Evolutionary conservation across 64 coral and sea anemone genomes (phyloP).

Genomic region (Acropora yongei): DNA sequence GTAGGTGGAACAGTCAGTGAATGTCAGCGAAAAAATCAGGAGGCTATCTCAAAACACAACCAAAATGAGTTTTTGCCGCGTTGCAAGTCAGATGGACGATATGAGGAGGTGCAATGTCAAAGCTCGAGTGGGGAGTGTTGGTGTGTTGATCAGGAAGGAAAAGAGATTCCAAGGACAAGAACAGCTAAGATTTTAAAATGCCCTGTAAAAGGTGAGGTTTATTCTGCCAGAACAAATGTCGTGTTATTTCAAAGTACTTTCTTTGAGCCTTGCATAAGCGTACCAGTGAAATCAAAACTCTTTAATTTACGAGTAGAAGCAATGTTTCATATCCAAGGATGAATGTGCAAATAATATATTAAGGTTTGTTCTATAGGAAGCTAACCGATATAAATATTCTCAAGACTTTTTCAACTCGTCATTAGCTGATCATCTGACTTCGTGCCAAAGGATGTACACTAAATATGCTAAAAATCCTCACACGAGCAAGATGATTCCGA

Average conservation of each 20-base stretch:
- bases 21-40: slow-evolving; percentile 50
- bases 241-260: neutral
- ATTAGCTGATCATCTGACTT: slow-evolving; percentile 6
- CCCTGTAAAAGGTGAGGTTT: slow-evolving; percentile 7
- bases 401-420: neutral
- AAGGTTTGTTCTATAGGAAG: neutral
- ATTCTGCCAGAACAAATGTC: neutral
- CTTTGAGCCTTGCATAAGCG: too few species aligned
- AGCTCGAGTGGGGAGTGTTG: slow-evolving; percentile 60
- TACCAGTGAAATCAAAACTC: too few species aligned
- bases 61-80: slow-evolving; percentile 38
- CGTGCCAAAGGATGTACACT: slow-evolving; percentile 44
- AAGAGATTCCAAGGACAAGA: slow-evolving; percentile 62
- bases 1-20: slow-evolving; percentile 45
- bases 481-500: slow-evolving; percentile 13
- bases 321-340: neutral
- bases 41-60: slow-evolving; percentile 10
- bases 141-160: slow-evolving; percentile 75
- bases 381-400: too few species aligned
- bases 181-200: slow-evolving; percentile 62
- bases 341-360: neutral
- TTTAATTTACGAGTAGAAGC: too few species aligned
- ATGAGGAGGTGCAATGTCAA: slow-evolving; percentile 89
- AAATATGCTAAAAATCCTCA: slow-evolving; percentile 25
- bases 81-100: slow-evolving; percentile 81